Conservation (phyloP, 2,888 invertebrate genomes). For the Hypomecis punctinalis region DNA sequence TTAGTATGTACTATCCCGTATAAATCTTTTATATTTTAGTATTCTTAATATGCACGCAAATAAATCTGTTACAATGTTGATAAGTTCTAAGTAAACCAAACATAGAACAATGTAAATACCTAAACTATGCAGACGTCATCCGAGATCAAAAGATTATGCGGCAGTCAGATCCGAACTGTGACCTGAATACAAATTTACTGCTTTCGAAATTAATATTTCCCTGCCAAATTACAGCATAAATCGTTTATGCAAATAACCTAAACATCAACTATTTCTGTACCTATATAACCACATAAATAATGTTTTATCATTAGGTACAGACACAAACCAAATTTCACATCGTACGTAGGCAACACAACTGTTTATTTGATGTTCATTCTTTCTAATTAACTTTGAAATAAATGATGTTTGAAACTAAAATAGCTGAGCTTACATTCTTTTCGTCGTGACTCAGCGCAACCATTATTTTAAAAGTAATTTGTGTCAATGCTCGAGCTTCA, state of each 20-base stretch:
- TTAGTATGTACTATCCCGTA: no score
- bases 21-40: no score
- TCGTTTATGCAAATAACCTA: slow-evolving; percentile 19
- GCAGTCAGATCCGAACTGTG: slow-evolving; percentile 34
- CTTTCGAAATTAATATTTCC: slow-evolving; percentile 39
- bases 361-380: slow-evolving; percentile 10
- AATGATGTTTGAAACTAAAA: slow-evolving; percentile 20
- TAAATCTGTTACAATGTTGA: no score
- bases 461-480: slow-evolving; percentile 2
- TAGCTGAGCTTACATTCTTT: slow-evolving; percentile 12
- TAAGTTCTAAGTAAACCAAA: not conserved
- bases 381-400: slow-evolving; percentile 17
- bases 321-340: slow-evolving; percentile 4
- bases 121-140: slow-evolving; percentile 31
- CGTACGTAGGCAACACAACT: slow-evolving; percentile 5
- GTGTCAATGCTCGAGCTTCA: not conserved
- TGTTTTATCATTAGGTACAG: slow-evolving; percentile 13
- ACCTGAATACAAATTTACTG: slow-evolving; percentile 42
- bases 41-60: no score
- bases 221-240: slow-evolving; percentile 41
- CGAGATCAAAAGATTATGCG: slow-evolving; percentile 38
- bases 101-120: not conserved
- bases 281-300: slow-evolving; percentile 19
- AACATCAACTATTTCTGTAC: slow-evolving; percentile 12
- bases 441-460: slow-evolving; percentile 11